Conservation (phyloP, 2,888 invertebrate species). For the Amblyteles armatorius region DNA sequence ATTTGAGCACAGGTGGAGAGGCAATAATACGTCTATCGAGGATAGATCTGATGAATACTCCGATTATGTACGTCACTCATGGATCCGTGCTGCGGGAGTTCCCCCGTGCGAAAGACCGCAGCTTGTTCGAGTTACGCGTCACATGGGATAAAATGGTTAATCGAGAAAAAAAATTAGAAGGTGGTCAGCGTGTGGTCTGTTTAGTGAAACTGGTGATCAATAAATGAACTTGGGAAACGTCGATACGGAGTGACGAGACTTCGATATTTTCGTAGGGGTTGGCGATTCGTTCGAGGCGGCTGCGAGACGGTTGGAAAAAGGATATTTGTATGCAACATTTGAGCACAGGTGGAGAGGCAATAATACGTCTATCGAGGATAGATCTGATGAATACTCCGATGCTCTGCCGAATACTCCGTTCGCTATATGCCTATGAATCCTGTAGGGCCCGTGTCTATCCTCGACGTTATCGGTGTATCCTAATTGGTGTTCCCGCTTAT, state of each 20-base stretch:
- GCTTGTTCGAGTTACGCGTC: neutral
- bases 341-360: neutral
- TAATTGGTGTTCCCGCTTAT: conserved; percentile 79
- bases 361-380: neutral
- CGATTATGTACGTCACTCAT: conserved; percentile 29
- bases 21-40: neutral
- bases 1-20: neutral
- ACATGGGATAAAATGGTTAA: neutral
- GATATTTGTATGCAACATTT: conserved; percentile 7
- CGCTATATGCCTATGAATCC: neutral
- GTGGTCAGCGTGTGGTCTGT: neutral
- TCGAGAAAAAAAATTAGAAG: neutral
- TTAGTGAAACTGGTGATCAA: neutral
- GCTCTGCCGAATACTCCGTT: neutral
- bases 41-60: neutral
- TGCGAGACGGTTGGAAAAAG: neutral
- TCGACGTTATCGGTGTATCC: conserved; percentile 73
- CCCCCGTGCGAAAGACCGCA: conserved; percentile 18
- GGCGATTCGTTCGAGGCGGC: neutral
- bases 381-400: neutral
- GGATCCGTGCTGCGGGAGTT: neutral
- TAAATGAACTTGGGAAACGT: neutral
- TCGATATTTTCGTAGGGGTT: neutral
- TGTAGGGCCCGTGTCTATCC: conserved; percentile 43
- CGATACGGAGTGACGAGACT: neutral